Base-by-base conservation (phyloP, 2,888 invertebrate species). In the Emmelina monodactyla region DNA sequence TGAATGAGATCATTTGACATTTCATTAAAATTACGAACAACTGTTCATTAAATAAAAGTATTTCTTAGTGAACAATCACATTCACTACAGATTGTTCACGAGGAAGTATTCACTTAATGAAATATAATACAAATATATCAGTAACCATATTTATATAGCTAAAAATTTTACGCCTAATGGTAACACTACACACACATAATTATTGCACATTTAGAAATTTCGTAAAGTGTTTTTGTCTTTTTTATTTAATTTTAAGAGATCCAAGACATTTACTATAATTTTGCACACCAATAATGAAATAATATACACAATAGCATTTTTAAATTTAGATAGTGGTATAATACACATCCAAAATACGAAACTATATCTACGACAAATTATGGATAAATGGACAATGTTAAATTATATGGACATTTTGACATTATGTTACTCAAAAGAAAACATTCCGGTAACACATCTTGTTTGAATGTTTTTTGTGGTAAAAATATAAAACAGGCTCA, bases 191-290 rank as follows among this genome's bases (percentile, higher is more conserved):
- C 80, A 80, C 79, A 80, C 80, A 79, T 73, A 78, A 72, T 79
- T 80, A 80, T 80, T 80, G 80, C 81, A 81, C 81, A 80, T 79
- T 79, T 76, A 81, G 80, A 80, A 79, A 75, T 73, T 80, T 75
- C 64, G 62, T 76, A 76, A 79, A 76, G 69, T 79, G 64, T 78
- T 76, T 76, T 78, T 78, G 69, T 73, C 68, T 73, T 76, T 79
- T 70, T 75, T 73, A 71, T 63, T 63, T 71, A 67, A 71, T 69
- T 75, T 78, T 78, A 76, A 75, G 72, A 78, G 73, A 76, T 78
- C 76, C 76, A 76, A 80, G 76, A 79, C 78, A 75, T 76, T 75
- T 72, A 78, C 70, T 78, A 79, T 76, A 78, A 76, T 75, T 78
- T 79, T 76, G 76, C 79, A 79, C 79, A 79, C 71, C 76, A 56